Conservation (phyloP, 1,140 invertebrate species). For the Proctacanthus coquilletti region DNA sequence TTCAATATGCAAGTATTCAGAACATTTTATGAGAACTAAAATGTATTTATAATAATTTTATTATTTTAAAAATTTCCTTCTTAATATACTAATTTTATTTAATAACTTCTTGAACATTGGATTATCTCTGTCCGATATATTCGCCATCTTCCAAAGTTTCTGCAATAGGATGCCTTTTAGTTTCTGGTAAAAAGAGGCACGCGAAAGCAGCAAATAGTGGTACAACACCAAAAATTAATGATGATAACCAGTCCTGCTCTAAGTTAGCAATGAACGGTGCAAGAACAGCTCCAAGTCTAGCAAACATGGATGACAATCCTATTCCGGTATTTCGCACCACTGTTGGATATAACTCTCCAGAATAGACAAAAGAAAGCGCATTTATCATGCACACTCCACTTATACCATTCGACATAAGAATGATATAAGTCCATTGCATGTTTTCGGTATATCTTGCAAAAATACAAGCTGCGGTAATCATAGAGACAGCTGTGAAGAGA, state of each 20-base stretch:
- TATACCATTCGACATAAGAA: constrained; percentile 14
- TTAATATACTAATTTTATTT: too few species aligned
- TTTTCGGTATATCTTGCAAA: constrained; percentile 37
- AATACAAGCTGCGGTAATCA: too few species aligned
- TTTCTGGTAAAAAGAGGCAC: constrained; percentile 55
- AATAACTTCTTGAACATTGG: too few species aligned
- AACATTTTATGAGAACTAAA: too few species aligned
- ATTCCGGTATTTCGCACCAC: constrained; percentile 40
- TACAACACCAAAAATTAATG: constrained; percentile 48
- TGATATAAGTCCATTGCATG: too few species aligned
- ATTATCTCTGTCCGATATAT: constrained; percentile 50
- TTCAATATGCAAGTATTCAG: too few species aligned
- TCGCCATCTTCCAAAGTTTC: constrained; percentile 67
- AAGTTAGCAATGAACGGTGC: constrained; percentile 38
- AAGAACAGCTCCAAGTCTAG: constrained; percentile 37
- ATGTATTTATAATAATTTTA: too few species aligned
- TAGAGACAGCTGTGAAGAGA: constrained; percentile 41
- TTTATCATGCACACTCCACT: constrained; percentile 35
- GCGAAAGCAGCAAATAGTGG: constrained; percentile 44
- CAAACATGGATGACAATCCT: constrained; percentile 38
- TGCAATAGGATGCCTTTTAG: constrained; percentile 50
- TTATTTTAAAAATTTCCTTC: too few species aligned
- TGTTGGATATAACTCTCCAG: constrained; percentile 42
- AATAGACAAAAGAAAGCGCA: constrained; percentile 39
- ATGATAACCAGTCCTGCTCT: constrained; percentile 39